Percentiles rank a stretch among this genome's conserved stretches.
These are phyloP conservation scores for Zosterops lateralis DNA, from an alignment of 2,113 vertebrate species.

Conservation along the genomic window DNA sequence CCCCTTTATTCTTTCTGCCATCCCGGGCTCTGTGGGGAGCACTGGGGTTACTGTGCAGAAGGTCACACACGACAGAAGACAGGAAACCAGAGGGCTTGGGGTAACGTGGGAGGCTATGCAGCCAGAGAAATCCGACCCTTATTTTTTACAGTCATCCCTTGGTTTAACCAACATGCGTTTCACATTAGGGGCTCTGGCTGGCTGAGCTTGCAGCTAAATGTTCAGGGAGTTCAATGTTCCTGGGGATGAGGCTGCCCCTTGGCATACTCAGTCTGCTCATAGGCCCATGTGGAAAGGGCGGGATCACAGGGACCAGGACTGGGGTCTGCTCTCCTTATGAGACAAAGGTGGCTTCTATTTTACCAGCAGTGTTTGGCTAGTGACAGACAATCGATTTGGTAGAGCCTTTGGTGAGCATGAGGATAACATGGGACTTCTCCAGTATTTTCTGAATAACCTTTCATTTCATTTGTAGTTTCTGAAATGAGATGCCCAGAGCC, in stretches of 20 bases:
- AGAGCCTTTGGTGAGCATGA: background rate
- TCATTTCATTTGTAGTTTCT: background rate
- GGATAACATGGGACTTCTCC: background rate
- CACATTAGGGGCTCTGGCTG: background rate
- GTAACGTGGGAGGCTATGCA: slow-evolving; percentile 8
- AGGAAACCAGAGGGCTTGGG: slow-evolving; percentile 14
- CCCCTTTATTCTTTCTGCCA: slow-evolving; percentile 27
- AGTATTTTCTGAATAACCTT: background rate
- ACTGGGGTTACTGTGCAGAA: background rate
- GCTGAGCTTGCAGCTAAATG: background rate
- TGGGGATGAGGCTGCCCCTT: background rate
- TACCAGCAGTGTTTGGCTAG: background rate
- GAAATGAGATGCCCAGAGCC: background rate
- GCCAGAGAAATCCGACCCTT: background rate
- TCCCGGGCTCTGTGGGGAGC: background rate
- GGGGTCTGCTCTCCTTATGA: background rate
- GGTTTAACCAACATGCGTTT: background rate
- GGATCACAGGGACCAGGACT: background rate
- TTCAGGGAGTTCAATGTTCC: background rate
- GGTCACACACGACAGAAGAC: slow-evolving; percentile 36
- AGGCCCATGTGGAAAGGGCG: accelerated
- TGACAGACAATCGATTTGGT: background rate
- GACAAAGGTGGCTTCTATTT: background rate
- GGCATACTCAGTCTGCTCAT: accelerated
- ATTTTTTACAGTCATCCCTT: slow-evolving; percentile 10